Evolutionary conservation across 2,797 vertebrate species (phyloP).

Genomic region (Cephalopachus bancanus): DNA sequence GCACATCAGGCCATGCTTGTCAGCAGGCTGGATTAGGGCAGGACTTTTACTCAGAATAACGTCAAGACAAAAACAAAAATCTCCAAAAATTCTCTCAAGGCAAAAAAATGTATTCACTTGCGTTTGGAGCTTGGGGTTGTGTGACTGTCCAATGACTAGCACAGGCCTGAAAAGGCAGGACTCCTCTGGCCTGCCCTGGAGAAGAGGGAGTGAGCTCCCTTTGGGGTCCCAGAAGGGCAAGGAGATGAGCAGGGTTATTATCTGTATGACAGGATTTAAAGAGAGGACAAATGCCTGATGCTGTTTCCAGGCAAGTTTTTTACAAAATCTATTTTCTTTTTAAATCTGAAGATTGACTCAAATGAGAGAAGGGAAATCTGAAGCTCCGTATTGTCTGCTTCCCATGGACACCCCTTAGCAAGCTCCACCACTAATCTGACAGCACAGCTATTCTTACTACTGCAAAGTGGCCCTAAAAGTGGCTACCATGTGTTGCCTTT

Average conservation of each 20-base stretch:
- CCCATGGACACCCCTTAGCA: rapidly evolving
- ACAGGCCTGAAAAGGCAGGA: neutral
- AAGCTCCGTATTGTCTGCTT: neutral
- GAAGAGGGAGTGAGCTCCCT: neutral
- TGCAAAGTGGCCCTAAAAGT: neutral
- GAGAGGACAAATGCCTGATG: neutral
- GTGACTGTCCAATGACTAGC: neutral
- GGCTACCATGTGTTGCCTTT: rapidly evolving
- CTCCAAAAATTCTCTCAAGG: neutral
- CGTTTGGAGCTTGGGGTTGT: neutral
- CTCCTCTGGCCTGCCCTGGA: neutral
- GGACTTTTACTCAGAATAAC: neutral
- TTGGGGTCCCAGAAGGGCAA: neutral
- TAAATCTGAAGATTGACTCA: neutral
- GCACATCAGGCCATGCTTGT: neutral
- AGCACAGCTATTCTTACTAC: neutral
- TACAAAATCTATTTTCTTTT: neutral
- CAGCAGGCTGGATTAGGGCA: neutral
- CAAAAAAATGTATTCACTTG: neutral
- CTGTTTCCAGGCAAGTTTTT: neutral
- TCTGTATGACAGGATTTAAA: neutral
- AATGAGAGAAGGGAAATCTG: neutral
- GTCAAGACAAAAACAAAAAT: neutral
- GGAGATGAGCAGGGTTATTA: neutral
- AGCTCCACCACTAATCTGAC: neutral